Evolutionary conservation across 2,888 invertebrate genomes (phyloP).

Genomic region (Orchesellides sinensis): DNA sequence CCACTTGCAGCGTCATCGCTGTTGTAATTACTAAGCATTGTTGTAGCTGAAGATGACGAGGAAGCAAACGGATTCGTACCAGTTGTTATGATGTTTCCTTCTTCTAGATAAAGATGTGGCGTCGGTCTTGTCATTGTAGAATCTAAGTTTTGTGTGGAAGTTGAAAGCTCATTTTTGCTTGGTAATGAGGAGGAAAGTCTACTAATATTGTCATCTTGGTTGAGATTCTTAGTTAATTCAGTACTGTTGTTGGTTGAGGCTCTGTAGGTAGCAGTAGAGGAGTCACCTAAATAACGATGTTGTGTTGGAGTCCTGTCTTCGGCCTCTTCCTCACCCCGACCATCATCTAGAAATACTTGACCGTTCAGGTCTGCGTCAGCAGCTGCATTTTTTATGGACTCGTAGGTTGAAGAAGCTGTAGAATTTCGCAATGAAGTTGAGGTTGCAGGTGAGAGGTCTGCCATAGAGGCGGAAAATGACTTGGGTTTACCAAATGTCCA

Average conservation of each 20-base stretch:
- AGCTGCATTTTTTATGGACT: constrained; percentile 62
- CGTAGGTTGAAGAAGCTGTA: constrained; percentile 63
- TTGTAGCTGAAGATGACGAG: not conserved
- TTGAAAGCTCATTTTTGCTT: constrained; percentile 14
- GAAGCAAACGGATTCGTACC: constrained; percentile 12
- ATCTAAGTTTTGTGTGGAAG: not conserved
- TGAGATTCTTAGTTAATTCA: constrained; percentile 25
- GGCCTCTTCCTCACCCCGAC: too few species aligned
- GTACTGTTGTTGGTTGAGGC: not conserved
- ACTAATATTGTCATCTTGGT: not conserved
- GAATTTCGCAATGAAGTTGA: constrained; percentile 68
- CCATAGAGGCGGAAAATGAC: constrained; percentile 43
- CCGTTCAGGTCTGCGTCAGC: constrained; percentile 62
- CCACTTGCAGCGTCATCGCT: not conserved
- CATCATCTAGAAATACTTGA: constrained; percentile 70
- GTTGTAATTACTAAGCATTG: too few species aligned
- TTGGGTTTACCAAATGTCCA: constrained; percentile 68
- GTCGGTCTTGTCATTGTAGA: not conserved
- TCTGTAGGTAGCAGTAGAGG: constrained; percentile 30
- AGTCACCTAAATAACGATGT: constrained; percentile 35
- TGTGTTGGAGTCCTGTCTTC: constrained; percentile 53
- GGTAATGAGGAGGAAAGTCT: constrained; percentile 7
- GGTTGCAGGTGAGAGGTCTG: constrained; percentile 31
- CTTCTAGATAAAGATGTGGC: too few species aligned
- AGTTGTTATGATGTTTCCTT: not conserved